Base-by-base conservation (phyloP, 2,113 vertebrate species). In the Calypte anna region DNA sequence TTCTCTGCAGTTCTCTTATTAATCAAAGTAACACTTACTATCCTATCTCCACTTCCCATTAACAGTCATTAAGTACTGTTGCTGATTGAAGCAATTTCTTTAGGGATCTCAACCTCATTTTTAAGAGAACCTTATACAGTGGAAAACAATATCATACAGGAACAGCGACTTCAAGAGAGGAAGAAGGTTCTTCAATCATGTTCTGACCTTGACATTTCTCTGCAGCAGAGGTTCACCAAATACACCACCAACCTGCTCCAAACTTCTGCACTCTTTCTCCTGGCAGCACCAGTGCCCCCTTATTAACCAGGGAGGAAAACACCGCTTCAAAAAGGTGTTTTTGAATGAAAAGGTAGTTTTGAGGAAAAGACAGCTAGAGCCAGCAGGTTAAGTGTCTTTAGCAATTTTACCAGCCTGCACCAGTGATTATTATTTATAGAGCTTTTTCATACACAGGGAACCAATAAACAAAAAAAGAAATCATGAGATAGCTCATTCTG, bases 1-100 rank as follows among this genome's bases (percentile, higher is more conserved):
- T 98, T 98, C 98, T 98, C 97, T 97, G 97, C 98, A 97, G 98
- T 98, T 98, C 98, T 98, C 98, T 98, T 98, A 98, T 98, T 98
- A 98, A 98, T 98, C 98, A 98, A 98, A 98, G 97, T 98, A 98
- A 98, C 98, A 98, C 98, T 98, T 98, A 98, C 98, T 98, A 98
- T 98, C 98, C 98, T 98, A 98, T 98, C 98, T 98, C 98, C 98
- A 98, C 98, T 98, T 98, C 98, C 98, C 98, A 98, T 98, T 98
- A 98, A 98, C 98, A 98, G 98, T 98, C 98, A 98, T 98, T 98
- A 98, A 98, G 98, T 97, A 97, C 97, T 97, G 97, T 98, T 98
- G 98, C 98, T 98, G 98, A 98, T 98, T 98, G 98, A 98, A 98
- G 98, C 98, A 98, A 98, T 98, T 98, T 98, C 98, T 98, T 98